A percentile compares a stretch with the other conserved stretches of the same genome.
Evolutionary conservation across 2,888 invertebrate species (phyloP).

Genomic region (Acanthococcus lagerstroemiae): DNA sequence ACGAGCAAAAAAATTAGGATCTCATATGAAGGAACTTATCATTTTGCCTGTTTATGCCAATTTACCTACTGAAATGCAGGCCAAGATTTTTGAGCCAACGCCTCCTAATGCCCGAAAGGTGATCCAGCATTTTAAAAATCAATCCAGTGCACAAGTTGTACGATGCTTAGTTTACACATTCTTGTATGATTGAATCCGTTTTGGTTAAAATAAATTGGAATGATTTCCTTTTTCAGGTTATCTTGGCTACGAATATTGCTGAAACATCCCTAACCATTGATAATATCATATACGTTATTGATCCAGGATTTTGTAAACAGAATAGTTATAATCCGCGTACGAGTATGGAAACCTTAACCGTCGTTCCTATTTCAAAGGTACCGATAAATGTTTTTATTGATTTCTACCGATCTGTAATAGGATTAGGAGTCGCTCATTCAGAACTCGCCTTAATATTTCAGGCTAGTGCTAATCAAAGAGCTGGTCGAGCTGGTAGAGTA

Average conservation of each 20-base stretch:
- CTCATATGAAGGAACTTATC: slow-evolving; percentile 82
- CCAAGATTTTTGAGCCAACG: slow-evolving; percentile 96
- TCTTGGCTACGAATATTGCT: slow-evolving; percentile 96
- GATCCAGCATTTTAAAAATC: slow-evolving; percentile 7
- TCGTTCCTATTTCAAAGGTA: slow-evolving; percentile 92
- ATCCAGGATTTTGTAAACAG: slow-evolving; percentile 99
- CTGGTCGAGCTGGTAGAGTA: slow-evolving; percentile 89
- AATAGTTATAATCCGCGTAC: slow-evolving; percentile 96
- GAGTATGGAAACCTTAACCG: slow-evolving; percentile 96
- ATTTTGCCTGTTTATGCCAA: slow-evolving; percentile 96
- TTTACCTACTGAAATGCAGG: slow-evolving; percentile 96
- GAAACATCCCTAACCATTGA: slow-evolving; percentile 98
- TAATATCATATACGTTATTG: slow-evolving; percentile 96
- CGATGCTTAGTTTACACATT: not conserved
- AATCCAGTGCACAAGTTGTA: not conserved
- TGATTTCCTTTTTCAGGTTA: slow-evolving; percentile 49
- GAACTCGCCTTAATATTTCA: slow-evolving; percentile 32
- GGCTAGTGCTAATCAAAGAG: slow-evolving; percentile 94
- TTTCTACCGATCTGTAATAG: not conserved
- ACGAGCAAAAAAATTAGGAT: slow-evolving; percentile 80
- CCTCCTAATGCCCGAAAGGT: slow-evolving; percentile 90
- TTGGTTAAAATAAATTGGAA: not conserved
- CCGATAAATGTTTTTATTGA: not conserved
- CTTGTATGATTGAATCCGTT: not conserved
- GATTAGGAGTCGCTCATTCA: not conserved